Evolutionary conservation across 2,888 invertebrate species (phyloP).

Genomic region (Calliphora vomitoria): DNA sequence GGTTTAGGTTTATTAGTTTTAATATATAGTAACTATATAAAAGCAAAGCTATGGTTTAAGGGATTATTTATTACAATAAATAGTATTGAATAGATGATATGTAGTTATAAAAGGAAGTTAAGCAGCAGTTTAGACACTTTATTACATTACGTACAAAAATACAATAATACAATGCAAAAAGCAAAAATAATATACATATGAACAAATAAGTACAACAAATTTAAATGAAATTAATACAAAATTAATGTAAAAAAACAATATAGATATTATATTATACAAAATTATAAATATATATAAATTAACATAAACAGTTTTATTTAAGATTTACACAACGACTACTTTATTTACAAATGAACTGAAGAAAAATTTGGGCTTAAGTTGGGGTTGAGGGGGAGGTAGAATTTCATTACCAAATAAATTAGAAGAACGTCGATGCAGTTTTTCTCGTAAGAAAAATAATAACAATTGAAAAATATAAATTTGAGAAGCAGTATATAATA

Average conservation of each 20-base stretch:
- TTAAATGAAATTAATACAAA: conserved; percentile 12
- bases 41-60: conserved; percentile 58
- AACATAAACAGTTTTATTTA: conserved; percentile 16
- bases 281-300: conserved; percentile 7
- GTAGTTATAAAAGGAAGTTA: conserved; percentile 22
- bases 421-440: conserved; percentile 55
- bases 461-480: conserved; percentile 49
- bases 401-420: conserved; percentile 56
- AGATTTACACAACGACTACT: conserved; percentile 57
- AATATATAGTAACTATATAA: conserved; percentile 6
- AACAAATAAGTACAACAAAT: conserved; percentile 5
- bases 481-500: conserved; percentile 48
- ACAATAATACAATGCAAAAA: conserved; percentile 55
- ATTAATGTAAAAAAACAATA: not conserved
- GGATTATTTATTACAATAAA: conserved; percentile 33
- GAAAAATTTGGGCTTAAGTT: not conserved
- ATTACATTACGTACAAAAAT: conserved; percentile 54
- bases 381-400: not conserved
- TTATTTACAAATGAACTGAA: conserved; percentile 53
- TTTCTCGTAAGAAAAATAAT: conserved; percentile 25
- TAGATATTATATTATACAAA: not conserved
- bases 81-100: conserved; percentile 24
- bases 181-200: conserved; percentile 34
- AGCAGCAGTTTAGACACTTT: conserved; percentile 57
- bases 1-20: conserved; percentile 2